These are phyloP conservation scores for Raja brachyura DNA, from an alignment of 2,113 vertebrate genomes.

Conservation along the genomic window DNA sequence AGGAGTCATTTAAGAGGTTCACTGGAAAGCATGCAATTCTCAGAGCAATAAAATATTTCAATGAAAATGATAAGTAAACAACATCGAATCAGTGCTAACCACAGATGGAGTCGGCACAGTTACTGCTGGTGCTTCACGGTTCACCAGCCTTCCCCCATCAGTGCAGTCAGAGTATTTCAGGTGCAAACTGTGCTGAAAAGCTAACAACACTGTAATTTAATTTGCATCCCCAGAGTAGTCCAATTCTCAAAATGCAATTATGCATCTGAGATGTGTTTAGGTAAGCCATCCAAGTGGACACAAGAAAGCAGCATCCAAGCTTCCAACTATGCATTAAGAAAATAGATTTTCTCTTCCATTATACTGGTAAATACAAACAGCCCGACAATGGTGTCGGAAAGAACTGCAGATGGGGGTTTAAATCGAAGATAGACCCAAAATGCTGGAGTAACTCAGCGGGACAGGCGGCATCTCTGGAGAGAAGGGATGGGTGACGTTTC, in stretches of 20 bases:
- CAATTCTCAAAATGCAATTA: neutral
- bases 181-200: neutral
- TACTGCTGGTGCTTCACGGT: neutral
- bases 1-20: slow-evolving; percentile 27
- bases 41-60: slow-evolving; percentile 34
- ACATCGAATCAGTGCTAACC: slow-evolving; percentile 10
- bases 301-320: neutral
- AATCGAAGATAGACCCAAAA: too few species aligned
- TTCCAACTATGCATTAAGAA: neutral
- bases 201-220: neutral
- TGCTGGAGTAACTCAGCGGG: too few species aligned
- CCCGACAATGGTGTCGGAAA: too few species aligned
- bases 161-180: neutral
- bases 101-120: neutral
- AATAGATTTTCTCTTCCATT: neutral
- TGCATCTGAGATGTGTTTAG: neutral
- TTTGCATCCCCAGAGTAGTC: neutral
- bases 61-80: slow-evolving; percentile 29
- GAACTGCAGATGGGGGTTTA: too few species aligned
- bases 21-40: slow-evolving; percentile 12
- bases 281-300: neutral
- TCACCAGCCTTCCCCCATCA: neutral
- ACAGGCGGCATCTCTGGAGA: too few species aligned
- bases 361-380: neutral
- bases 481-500: too few species aligned